These are phyloP conservation scores for Ichneumon xanthorius DNA, from an alignment of 2,888 invertebrate genomes.

Conservation along the genomic window DNA sequence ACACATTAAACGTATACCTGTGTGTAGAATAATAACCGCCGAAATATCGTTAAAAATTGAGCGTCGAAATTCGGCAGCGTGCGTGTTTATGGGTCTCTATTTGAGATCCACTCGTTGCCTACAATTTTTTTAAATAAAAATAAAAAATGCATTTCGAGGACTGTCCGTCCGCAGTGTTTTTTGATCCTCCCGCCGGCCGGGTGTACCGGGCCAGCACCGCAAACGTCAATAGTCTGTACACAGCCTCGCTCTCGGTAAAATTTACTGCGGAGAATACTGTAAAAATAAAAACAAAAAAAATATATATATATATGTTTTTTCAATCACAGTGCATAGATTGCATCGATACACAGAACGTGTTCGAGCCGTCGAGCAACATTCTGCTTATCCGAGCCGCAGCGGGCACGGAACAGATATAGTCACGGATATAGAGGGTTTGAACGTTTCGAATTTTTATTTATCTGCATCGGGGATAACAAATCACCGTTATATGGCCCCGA, in stretches of 20 bases:
- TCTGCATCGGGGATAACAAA: slow-evolving; percentile 19
- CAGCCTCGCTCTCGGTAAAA: slow-evolving; percentile 14
- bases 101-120: neutral
- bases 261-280: slow-evolving; percentile 43
- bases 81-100: neutral
- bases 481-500: slow-evolving; percentile 26
- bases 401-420: neutral
- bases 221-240: slow-evolving; percentile 1
- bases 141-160: slow-evolving; percentile 43
- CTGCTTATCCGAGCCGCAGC: slow-evolving; percentile 2
- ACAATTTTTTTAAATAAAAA: slow-evolving; percentile 16
- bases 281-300: neutral
- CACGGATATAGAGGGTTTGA: slow-evolving; percentile 12
- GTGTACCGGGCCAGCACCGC: neutral
- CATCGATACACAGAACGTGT: slow-evolving; percentile 31
- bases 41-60: slow-evolving; percentile 43
- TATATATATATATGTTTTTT: neutral
- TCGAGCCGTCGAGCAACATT: slow-evolving; percentile 10
- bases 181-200: neutral
- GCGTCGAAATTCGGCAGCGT: slow-evolving; percentile 32
- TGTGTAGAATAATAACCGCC: slow-evolving; percentile 32
- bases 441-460: slow-evolving; percentile 43
- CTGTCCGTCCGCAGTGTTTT: slow-evolving; percentile 11
- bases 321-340: slow-evolving; percentile 17
- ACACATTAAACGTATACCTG: slow-evolving; percentile 23